phyloP scores from a whole-genome alignment of 1,140 invertebrate genomes.

The Microplitis mediator region DNA sequence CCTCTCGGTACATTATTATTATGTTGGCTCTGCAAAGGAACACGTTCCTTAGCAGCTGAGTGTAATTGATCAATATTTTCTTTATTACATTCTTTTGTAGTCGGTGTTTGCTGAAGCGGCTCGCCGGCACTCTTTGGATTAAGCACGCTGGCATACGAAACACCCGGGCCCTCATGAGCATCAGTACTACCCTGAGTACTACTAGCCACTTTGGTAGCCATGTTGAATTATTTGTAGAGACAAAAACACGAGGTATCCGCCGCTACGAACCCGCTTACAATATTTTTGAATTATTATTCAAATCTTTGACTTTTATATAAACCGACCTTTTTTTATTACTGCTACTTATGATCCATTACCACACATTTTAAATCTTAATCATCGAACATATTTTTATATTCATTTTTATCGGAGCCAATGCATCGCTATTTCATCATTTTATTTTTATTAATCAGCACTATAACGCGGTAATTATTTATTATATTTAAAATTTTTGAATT shows the following conservation, averaged over 20 bases:
- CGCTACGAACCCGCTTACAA: not conserved
- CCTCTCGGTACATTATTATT: conserved; percentile 22
- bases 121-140: conserved; percentile 52
- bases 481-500: too few species aligned
- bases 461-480: too few species aligned
- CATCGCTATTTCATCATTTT: too few species aligned
- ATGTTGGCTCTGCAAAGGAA: conserved; percentile 22
- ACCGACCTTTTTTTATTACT: too few species aligned
- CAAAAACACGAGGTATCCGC: conserved; percentile 46
- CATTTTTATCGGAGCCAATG: too few species aligned
- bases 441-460: too few species aligned
- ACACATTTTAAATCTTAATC: too few species aligned
- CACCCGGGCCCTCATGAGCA: conserved; percentile 46
- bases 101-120: conserved; percentile 14
- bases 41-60: conserved; percentile 26
- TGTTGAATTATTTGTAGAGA: conserved; percentile 39
- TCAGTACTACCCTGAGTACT: conserved; percentile 44
- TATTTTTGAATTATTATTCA: too few species aligned
- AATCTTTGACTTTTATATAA: too few species aligned
- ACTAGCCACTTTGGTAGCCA: conserved; percentile 54
- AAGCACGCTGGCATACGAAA: conserved; percentile 62
- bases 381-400: too few species aligned
- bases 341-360: too few species aligned
- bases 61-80: conserved; percentile 56
- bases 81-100: conserved; percentile 57